These are phyloP conservation scores for Drosophila ambigua DNA, from an alignment of 1,140 invertebrate species.

Conservation along the genomic window DNA sequence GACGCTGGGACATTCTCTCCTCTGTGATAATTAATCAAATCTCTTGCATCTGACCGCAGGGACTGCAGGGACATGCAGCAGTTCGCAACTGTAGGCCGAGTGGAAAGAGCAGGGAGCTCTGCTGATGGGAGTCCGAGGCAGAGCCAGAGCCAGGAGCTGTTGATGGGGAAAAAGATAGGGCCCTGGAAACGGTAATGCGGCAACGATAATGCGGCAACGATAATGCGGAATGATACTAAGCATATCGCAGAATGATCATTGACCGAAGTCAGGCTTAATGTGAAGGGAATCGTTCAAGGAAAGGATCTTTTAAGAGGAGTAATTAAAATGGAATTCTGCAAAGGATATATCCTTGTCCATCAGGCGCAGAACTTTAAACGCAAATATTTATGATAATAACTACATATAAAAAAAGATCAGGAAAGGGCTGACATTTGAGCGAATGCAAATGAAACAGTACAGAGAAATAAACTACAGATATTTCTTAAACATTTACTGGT, in stretches of 20 bases:
- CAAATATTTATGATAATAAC: too few species aligned
- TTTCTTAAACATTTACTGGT: too few species aligned
- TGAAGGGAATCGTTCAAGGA: neutral
- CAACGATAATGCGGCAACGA: constrained; percentile 40
- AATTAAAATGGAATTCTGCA: constrained; percentile 3
- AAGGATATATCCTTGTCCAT: neutral
- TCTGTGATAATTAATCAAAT: constrained; percentile 51
- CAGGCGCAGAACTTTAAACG: too few species aligned
- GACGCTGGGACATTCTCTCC: constrained; percentile 29
- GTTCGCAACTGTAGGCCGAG: neutral
- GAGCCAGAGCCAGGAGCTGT: constrained; percentile 28
- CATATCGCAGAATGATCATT: constrained; percentile 34
- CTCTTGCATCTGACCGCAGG: constrained; percentile 47
- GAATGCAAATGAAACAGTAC: too few species aligned
- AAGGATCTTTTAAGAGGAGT: too few species aligned
- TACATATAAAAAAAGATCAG: too few species aligned
- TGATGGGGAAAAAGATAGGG: constrained; percentile 44
- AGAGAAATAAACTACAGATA: too few species aligned
- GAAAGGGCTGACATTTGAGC: too few species aligned
- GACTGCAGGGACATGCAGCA: constrained; percentile 9
- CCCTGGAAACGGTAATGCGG: constrained; percentile 35
- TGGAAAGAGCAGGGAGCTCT: too few species aligned
- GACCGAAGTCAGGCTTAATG: constrained; percentile 16
- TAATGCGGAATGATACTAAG: constrained; percentile 24
- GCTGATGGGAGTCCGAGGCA: neutral